A percentile compares a stretch with the other conserved stretches of the same genome.
These are phyloP conservation scores for Loripinus fragilis DNA, from an alignment of 2,888 invertebrate species.

Conservation along the genomic window DNA sequence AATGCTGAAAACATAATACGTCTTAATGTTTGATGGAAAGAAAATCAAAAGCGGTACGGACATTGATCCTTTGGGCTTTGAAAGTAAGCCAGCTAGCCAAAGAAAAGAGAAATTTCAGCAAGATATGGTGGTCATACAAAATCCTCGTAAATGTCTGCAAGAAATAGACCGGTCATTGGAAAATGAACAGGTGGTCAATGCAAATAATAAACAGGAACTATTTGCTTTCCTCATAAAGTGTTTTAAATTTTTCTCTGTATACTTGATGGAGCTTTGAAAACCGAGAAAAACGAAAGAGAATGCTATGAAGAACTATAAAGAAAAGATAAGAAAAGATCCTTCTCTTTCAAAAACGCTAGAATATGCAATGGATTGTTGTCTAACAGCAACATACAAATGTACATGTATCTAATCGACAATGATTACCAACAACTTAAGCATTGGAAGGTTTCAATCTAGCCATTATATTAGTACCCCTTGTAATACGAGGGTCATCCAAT, in stretches of 20 bases:
- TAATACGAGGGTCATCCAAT: no score
- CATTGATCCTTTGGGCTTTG: slow-evolving; percentile 1
- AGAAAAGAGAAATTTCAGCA: background rate
- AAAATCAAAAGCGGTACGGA: background rate
- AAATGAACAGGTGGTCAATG: background rate
- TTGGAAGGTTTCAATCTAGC: no score
- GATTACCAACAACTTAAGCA: no score
- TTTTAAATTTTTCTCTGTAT: slow-evolving; percentile 8
- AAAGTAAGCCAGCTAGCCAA: background rate
- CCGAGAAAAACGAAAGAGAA: slow-evolving; percentile 1
- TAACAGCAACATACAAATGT: slow-evolving; percentile 13
- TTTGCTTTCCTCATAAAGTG: background rate
- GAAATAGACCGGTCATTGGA: background rate
- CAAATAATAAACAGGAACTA: background rate
- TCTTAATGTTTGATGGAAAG: slow-evolving; percentile 35
- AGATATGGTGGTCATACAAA: background rate
- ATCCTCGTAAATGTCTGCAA: background rate
- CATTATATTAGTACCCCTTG: no score
- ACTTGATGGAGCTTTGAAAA: slow-evolving; percentile 9
- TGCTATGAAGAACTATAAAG: slow-evolving; percentile 21
- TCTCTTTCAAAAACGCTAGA: slow-evolving; percentile 17
- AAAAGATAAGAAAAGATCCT: slow-evolving; percentile 24
- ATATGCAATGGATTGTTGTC: slow-evolving; percentile 27
- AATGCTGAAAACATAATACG: no score
- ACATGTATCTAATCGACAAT: no score